phyloP scores from a whole-genome alignment of 2,888 invertebrate species.

The Dolomedes plantarius region DNA sequence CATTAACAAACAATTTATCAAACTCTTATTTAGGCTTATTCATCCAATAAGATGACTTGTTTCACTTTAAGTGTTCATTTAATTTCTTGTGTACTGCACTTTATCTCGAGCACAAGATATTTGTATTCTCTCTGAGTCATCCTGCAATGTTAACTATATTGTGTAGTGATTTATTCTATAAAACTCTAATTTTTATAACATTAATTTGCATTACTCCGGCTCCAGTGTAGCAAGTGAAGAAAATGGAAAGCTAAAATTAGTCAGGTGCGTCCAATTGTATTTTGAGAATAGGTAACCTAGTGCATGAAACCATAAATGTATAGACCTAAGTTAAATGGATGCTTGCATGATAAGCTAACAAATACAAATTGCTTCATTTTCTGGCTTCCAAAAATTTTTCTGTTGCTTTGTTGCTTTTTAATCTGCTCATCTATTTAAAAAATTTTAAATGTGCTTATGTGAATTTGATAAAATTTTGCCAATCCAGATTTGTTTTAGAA shows the following conservation, averaged over 20 bases:
- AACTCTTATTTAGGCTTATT: no score
- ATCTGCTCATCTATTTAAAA: neutral
- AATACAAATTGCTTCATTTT: conserved; percentile 34
- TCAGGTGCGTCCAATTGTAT: conserved; percentile 67
- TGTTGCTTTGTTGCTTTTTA: conserved; percentile 33
- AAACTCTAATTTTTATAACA: conserved; percentile 49
- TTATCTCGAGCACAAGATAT: neutral
- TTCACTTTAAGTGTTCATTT: no score
- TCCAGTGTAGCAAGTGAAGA: conserved; percentile 71
- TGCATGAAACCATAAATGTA: conserved; percentile 55
- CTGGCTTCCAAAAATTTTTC: neutral
- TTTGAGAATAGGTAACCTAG: conserved; percentile 65
- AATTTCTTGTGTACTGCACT: neutral
- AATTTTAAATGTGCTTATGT: neutral
- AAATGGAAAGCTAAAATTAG: conserved; percentile 59
- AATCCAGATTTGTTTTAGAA: no score
- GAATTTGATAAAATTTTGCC: no score
- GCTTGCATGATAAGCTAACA: conserved; percentile 62
- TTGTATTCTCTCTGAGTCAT: neutral
- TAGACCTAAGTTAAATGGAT: conserved; percentile 67
- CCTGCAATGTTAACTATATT: neutral
- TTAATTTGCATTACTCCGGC: conserved; percentile 67
- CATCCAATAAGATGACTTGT: no score
- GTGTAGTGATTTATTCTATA: conserved; percentile 17
- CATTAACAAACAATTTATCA: no score